Evolutionary conservation across 35 echinoderm and acorn worm species (phyloP).

Genomic region (Apostichopus parvimensis): DNA sequence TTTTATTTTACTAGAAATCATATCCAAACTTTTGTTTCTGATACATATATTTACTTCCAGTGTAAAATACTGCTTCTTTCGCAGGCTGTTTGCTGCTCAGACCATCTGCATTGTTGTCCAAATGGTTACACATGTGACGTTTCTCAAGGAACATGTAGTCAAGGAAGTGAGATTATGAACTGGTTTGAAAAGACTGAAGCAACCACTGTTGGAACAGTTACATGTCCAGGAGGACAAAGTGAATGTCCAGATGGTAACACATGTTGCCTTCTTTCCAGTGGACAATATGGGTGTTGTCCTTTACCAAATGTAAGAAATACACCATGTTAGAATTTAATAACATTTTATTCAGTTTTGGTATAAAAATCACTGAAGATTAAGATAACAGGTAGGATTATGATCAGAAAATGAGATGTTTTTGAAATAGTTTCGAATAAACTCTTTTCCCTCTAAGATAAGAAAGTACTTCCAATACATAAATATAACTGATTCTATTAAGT

Average conservation of each 20-base stretch:
- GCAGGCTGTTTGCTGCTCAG: constrained; percentile 83
- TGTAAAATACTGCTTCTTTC: too few relatives aligned
- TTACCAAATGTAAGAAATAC: constrained; percentile 18
- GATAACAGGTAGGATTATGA: too few relatives aligned
- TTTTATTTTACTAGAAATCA: too few relatives aligned
- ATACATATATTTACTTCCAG: too few relatives aligned
- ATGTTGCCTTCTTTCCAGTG: constrained; percentile 60
- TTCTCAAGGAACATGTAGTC: constrained; percentile 51
- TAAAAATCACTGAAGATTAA: too few relatives aligned
- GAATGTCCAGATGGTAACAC: constrained; percentile 67
- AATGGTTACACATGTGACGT: constrained; percentile 73
- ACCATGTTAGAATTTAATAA: background rate
- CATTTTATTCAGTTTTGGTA: too few relatives aligned
- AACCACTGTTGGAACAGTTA: background rate
- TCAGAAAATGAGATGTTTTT: too few relatives aligned
- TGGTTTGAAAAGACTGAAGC: constrained; percentile 65
- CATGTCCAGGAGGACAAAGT: constrained; percentile 60
- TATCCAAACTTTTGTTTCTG: too few relatives aligned
- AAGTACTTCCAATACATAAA: too few relatives aligned
- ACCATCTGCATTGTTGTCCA: constrained; percentile 72
- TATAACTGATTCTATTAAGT: too few relatives aligned
- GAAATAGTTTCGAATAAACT: too few relatives aligned
- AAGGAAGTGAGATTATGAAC: constrained; percentile 40
- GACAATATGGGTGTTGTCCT: constrained; percentile 68
- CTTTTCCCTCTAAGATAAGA: too few relatives aligned